A percentile compares a stretch with the other conserved stretches of the same genome.
Conservation (phyloP, 2,888 invertebrate species). For the Lobophora halterata region DNA sequence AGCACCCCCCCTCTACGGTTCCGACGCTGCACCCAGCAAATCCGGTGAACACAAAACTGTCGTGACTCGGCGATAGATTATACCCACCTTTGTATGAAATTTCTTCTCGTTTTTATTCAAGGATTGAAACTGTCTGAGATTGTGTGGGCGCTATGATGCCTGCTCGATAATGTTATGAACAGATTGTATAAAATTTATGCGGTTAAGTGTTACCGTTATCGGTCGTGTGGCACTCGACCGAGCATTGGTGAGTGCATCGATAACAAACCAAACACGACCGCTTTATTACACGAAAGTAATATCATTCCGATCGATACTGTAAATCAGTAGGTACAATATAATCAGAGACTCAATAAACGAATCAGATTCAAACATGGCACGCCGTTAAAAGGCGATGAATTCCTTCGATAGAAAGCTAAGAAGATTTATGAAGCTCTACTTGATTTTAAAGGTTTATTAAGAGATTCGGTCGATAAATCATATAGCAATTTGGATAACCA, state of each 20-base stretch:
- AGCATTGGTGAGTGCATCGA: constrained; percentile 52
- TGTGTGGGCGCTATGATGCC: constrained; percentile 50
- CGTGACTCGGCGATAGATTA: constrained; percentile 60
- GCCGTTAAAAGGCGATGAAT: constrained; percentile 20
- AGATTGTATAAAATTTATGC: constrained; percentile 57
- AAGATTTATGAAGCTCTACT: constrained; percentile 43
- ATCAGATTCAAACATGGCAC: constrained; percentile 16
- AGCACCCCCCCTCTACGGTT: constrained; percentile 44
- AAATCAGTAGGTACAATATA: constrained; percentile 11
- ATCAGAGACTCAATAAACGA: constrained; percentile 16
- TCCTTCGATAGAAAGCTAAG: constrained; percentile 37
- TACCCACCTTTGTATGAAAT: constrained; percentile 58
- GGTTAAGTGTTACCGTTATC: constrained; percentile 59
- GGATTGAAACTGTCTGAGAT: constrained; percentile 29
- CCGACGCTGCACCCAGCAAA: constrained; percentile 59
- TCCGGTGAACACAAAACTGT: constrained; percentile 55
- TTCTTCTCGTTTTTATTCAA: constrained; percentile 60
- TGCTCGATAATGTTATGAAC: constrained; percentile 57
- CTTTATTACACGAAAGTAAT: constrained; percentile 6
- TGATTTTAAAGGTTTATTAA: constrained; percentile 43
- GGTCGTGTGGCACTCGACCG: constrained; percentile 50
- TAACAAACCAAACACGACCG: constrained; percentile 46
- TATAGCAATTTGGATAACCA: constrained; percentile 35
- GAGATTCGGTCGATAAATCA: constrained; percentile 53
- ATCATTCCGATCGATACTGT: constrained; percentile 8